These are phyloP conservation scores for Synodontis membranacea DNA, from an alignment of 2,113 vertebrate genomes.

Conservation along the genomic window DNA sequence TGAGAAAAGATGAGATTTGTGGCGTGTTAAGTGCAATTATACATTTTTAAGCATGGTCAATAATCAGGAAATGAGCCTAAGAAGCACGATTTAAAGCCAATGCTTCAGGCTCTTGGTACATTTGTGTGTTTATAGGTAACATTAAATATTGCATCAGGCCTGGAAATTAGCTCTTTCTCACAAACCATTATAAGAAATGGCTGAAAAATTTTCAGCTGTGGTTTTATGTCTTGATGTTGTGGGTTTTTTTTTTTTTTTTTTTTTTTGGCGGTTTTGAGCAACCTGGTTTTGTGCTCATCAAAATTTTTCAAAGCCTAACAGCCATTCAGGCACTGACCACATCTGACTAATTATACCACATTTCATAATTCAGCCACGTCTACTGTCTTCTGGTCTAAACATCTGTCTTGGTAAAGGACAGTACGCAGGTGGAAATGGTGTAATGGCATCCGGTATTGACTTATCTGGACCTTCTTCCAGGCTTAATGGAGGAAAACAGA, in stretches of 20 bases:
- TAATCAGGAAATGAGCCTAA: conserved; percentile 41
- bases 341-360: conserved; percentile 57
- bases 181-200: conserved; percentile 41
- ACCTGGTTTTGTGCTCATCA: background rate
- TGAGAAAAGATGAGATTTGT: conserved; percentile 47
- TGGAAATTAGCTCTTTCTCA: conserved; percentile 24
- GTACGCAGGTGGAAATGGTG: conserved; percentile 2
- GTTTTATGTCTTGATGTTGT: background rate
- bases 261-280: conserved; percentile 24
- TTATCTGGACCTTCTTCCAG: background rate
- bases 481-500: background rate
- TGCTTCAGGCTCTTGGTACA: conserved; percentile 33
- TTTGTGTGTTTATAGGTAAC: conserved; percentile 42
- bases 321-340: conserved; percentile 50
- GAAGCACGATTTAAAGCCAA: background rate
- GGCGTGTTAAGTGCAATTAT: conserved; percentile 52
- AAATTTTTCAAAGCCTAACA: conserved; percentile 47
- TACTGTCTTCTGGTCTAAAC: conserved; percentile 24
- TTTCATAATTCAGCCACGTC: conserved; percentile 48
- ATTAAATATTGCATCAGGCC: conserved; percentile 41
- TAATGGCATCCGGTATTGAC: background rate
- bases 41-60: conserved; percentile 51
- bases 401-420: background rate
- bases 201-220: background rate
- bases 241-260: too few species aligned